Conservation (phyloP, 2,113 vertebrate species). For the Orientallactaga bullata region DNA sequence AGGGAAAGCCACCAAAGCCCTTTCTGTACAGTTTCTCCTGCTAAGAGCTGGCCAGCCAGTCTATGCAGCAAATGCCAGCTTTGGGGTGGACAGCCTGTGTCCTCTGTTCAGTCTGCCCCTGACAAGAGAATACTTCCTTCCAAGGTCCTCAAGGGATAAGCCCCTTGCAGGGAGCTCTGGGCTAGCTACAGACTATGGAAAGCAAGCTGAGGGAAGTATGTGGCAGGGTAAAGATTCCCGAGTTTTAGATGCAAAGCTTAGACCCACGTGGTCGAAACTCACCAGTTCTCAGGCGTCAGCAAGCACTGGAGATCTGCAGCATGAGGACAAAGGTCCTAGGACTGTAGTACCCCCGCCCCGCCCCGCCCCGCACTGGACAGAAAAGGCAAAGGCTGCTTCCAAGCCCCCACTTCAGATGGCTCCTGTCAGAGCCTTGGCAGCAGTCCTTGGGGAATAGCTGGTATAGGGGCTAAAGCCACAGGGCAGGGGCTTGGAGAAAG, state of each 20-base stretch:
- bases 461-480: background rate
- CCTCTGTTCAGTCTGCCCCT: background rate
- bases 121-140: background rate
- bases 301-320: background rate
- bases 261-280: background rate
- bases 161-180: background rate
- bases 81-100: slow-evolving; percentile 5
- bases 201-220: background rate
- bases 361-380: background rate
- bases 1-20: background rate
- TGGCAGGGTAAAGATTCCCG: background rate
- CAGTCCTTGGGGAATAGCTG: background rate
- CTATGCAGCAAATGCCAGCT: background rate
- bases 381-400: background rate
- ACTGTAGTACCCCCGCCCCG: background rate
- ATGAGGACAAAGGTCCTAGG: background rate
- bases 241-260: background rate
- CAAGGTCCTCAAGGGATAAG: background rate
- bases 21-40: background rate
- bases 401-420: background rate
- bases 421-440: background rate
- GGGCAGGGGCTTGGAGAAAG: background rate
- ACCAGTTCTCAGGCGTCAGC: background rate
- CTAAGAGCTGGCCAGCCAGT: background rate
- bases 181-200: background rate